phyloP scores from a whole-genome alignment of 2,888 invertebrate species.

The Teleogryllus oceanicus region DNA sequence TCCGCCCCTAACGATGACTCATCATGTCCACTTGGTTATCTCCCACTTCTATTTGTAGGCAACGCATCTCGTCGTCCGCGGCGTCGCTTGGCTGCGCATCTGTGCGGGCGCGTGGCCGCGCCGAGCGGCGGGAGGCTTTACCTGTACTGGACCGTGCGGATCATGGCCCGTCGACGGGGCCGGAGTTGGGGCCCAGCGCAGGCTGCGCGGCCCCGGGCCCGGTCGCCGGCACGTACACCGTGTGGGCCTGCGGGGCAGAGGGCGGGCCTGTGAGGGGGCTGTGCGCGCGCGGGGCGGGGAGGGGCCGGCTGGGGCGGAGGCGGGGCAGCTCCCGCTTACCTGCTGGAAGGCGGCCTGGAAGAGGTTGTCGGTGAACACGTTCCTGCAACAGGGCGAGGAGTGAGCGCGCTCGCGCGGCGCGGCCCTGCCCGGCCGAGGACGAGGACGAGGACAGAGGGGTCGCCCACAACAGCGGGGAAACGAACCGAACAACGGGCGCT shows the following conservation, averaged over 20 bases:
- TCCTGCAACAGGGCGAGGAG: conserved; percentile 59
- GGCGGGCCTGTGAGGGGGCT: not conserved
- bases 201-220: too few species aligned
- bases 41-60: too few species aligned
- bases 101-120: too few species aligned
- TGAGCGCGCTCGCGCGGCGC: not conserved
- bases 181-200: not conserved
- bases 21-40: too few species aligned
- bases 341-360: conserved; percentile 87
- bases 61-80: too few species aligned
- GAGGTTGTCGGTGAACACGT: conserved; percentile 87
- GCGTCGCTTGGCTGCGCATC: too few species aligned
- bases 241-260: conserved; percentile 60
- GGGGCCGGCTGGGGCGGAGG: not conserved
- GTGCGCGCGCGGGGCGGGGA: not conserved
- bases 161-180: not conserved
- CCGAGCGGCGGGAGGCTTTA: not conserved
- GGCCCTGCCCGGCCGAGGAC: not conserved
- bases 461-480: not conserved
- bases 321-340: conserved; percentile 45
- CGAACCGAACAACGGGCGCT: not conserved
- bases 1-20: too few species aligned
- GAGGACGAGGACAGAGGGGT: not conserved
- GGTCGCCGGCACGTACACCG: conserved; percentile 59
- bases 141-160: not conserved